Base-by-base conservation (phyloP, 2,797 vertebrate species). In the Melanotaenia trifasciata region DNA sequence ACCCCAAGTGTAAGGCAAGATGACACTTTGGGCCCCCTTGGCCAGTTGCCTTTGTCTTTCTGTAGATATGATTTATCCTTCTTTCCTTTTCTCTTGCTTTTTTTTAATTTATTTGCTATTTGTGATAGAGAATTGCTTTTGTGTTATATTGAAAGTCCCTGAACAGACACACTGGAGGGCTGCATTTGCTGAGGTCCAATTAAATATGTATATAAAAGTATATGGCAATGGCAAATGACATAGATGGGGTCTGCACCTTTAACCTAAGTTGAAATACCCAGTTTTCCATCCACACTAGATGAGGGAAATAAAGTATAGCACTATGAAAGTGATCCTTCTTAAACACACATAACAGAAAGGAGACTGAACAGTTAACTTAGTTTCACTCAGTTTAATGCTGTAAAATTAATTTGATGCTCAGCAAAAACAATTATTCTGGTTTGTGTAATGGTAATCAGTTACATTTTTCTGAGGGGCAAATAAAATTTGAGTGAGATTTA, bases 21-120 rank as follows among this genome's bases (percentile, higher is more conserved):
- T 89, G 89, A 92, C 90, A 90, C 89, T 89, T 67, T n/a, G 84
- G 85, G 87, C 86, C 91, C 86, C 90, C 79, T 89, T 78, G 87
- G 84, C 90, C 87, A 90, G 87, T 90, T 93, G 89, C 73, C 85
- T 92, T 89, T 92, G 84, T 92, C 89, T 89, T 85, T 92, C 87
- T 89, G 81, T 74, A 0, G 65, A 43, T 77, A 89, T 89, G 84
- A 90, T 88, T 91, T 90, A 86, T 90, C 78, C 79, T 89, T 80
- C 20, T 80, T 72, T 79, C 82, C 68, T 63, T 79, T 79, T 83
- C 60, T 78, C 33, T 77, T 7, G 22, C 76, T 40, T 38, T 10
- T 10, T 38, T 3, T 69, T 3, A 0, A 14, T 4, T 79, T 58
- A 13, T 57, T 57, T 32, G 32, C 28, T 57, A 7, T 57, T 12